These are phyloP conservation scores for Saccostrea glomerata DNA, from an alignment of 1,140 invertebrate genomes.

Conservation along the genomic window DNA sequence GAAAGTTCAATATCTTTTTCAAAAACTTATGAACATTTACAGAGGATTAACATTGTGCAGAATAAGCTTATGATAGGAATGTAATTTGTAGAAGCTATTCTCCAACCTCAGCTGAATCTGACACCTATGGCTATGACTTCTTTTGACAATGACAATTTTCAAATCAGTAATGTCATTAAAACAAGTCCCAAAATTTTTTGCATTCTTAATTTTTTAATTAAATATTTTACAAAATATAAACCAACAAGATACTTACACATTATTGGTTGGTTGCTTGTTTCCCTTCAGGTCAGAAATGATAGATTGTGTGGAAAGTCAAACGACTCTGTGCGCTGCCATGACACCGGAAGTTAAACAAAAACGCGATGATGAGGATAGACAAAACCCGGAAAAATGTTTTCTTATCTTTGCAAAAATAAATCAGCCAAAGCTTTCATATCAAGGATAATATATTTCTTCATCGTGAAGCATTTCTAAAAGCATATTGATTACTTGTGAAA, in stretches of 20 bases:
- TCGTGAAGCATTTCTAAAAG: background rate
- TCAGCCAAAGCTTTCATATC: background rate
- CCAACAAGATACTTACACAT: conserved; percentile 6
- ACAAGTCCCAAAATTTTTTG: no score
- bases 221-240: background rate
- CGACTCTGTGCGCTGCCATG: conserved; percentile 62
- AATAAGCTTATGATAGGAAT: no score
- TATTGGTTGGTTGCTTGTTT: background rate
- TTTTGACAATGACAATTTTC: no score
- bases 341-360: conserved; percentile 65
- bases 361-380: background rate
- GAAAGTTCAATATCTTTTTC: no score
- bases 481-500: background rate
- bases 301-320: background rate
- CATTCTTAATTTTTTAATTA: background rate
- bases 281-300: background rate
- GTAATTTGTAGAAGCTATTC: no score
- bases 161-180: no score
- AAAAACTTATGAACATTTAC: no score
- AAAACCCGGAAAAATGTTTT: conserved; percentile 36
- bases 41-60: no score
- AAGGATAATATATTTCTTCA: background rate
- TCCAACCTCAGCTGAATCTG: no score
- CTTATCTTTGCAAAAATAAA: background rate
- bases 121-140: no score